Conservation (phyloP, 2,113 vertebrate species). For the Pycnonotus jocosus region DNA sequence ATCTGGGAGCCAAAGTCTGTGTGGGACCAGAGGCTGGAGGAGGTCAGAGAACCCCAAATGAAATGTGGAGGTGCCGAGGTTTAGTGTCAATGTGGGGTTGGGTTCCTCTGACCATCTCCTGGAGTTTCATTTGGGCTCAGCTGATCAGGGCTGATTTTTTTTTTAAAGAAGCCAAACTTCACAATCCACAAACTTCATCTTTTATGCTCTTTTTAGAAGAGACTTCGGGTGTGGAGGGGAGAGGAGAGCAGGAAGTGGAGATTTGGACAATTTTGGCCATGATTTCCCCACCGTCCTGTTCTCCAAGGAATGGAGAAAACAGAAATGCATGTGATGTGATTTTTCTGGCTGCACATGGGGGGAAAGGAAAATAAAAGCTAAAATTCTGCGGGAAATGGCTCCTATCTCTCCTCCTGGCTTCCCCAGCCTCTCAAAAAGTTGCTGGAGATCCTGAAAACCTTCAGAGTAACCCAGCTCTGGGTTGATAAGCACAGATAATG, state of each 20-base stretch:
- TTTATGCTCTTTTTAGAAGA: neutral
- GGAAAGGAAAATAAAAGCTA: neutral
- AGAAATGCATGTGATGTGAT: neutral
- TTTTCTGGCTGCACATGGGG: neutral
- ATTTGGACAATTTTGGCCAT: neutral
- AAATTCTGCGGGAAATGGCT: neutral
- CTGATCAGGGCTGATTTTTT: neutral
- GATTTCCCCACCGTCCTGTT: neutral
- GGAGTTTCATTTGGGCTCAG: neutral
- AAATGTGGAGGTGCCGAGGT: neutral
- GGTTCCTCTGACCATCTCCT: neutral
- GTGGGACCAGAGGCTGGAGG: neutral
- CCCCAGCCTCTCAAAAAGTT: neutral
- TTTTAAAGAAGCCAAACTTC: neutral
- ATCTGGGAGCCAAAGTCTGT: neutral
- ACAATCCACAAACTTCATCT: neutral
- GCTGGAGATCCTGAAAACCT: neutral
- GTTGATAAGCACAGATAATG: neutral
- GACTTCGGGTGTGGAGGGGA: neutral
- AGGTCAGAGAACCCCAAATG: neutral
- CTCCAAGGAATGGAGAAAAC: neutral
- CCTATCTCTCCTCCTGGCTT: neutral
- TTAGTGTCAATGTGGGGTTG: neutral
- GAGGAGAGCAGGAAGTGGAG: neutral
- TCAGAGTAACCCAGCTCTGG: neutral